phyloP scores from a whole-genome alignment of 2,113 vertebrate genomes.

The Clarias gariepinus region DNA sequence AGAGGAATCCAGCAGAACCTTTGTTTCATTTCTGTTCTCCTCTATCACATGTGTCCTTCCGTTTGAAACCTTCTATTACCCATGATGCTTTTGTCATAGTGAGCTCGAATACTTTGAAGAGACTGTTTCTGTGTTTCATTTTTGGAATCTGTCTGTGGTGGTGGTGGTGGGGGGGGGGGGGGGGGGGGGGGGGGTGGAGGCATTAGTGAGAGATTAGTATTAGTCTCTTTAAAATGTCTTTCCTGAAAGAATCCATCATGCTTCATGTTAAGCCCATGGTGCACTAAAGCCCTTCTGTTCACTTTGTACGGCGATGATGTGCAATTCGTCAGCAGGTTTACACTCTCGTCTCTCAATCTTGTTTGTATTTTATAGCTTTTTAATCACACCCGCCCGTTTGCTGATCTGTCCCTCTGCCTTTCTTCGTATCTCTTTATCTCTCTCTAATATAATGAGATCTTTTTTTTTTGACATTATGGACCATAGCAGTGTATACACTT shows the following conservation, averaged over 20 bases:
- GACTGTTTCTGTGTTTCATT: background rate
- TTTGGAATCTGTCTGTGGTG: background rate
- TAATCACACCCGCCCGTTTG: background rate
- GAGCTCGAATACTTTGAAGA: background rate
- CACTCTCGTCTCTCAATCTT: conserved; percentile 28
- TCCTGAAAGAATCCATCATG: background rate
- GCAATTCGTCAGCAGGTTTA: conserved; percentile 36
- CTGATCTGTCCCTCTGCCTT: background rate
- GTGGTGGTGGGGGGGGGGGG: background rate
- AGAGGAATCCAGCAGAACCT: background rate
- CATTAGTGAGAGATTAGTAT: background rate
- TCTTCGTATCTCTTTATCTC: background rate
- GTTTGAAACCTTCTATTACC: conserved; percentile 19
- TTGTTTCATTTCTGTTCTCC: conserved; percentile 42
- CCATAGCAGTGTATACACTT: background rate
- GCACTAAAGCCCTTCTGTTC: conserved; percentile 10
- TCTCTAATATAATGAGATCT: background rate
- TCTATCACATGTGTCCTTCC: conserved; percentile 42
- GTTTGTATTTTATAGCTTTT: conserved; percentile 33
- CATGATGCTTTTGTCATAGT: background rate
- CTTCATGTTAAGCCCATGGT: conserved; percentile 28
- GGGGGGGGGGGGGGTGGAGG: background rate
- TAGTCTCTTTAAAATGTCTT: background rate
- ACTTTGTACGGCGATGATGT: conserved; percentile 39
- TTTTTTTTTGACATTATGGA: background rate